A percentile compares a stretch with the other conserved stretches of the same genome.
These are phyloP conservation scores for Lutjanus erythropterus DNA, from an alignment of 2,113 vertebrate genomes.

Conservation along the genomic window DNA sequence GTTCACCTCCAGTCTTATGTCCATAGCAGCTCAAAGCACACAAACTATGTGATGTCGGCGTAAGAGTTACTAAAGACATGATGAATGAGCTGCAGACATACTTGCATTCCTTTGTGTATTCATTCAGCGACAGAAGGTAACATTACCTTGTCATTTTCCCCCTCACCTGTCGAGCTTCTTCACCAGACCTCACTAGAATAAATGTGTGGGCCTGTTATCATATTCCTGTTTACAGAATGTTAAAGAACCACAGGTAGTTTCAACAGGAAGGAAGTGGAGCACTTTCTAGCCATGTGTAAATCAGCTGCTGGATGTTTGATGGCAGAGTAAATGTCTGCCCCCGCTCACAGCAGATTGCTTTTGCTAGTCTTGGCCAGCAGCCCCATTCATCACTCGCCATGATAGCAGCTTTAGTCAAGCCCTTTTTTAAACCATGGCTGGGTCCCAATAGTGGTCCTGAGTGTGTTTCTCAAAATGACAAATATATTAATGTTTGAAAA, in stretches of 20 bases:
- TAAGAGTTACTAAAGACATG: slow-evolving; percentile 5
- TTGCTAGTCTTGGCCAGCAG: slow-evolving; percentile 71
- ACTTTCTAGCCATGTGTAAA: slow-evolving; percentile 61
- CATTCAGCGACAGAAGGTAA: slow-evolving; percentile 40
- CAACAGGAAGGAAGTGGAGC: slow-evolving; percentile 2
- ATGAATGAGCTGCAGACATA: slow-evolving; percentile 38
- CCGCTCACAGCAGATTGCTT: slow-evolving; percentile 73
- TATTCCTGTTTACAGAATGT: slow-evolving; percentile 6
- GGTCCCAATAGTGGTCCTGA: slow-evolving; percentile 34
- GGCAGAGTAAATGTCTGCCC: slow-evolving; percentile 69
- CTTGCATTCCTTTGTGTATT: slow-evolving; percentile 48
- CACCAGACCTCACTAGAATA: not conserved
- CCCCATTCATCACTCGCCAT: slow-evolving; percentile 76
- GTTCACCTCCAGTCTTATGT: slow-evolving; percentile 1
- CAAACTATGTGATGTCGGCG: not conserved
- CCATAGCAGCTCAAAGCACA: not conserved
- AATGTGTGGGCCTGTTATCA: not conserved
- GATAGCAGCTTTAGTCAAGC: slow-evolving; percentile 52
- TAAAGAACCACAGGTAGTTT: not conserved
- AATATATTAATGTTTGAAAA: slow-evolving; percentile 13
- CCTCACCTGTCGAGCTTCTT: slow-evolving; percentile 22
- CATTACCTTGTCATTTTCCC: slow-evolving; percentile 36
- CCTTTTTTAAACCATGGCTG: slow-evolving; percentile 46
- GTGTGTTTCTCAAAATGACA: slow-evolving; percentile 27
- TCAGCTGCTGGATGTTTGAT: slow-evolving; percentile 71